Conservation (phyloP, 2,113 vertebrate species). For the Aythya baeri region DNA sequence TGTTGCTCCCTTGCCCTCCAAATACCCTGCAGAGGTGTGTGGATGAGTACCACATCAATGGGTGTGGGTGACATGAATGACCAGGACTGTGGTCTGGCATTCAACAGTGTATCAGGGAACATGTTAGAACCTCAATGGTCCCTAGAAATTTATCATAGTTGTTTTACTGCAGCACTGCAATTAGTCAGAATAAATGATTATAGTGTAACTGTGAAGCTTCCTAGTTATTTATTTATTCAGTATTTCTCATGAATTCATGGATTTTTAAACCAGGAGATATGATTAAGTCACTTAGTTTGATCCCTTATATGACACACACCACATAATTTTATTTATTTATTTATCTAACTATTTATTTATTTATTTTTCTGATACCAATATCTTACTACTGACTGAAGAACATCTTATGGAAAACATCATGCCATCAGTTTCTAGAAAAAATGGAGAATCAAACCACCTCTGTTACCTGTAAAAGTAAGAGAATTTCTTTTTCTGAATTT, state of each 20-base stretch:
- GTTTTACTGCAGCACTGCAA: not conserved
- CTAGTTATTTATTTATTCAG: not conserved
- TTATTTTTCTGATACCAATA: not conserved
- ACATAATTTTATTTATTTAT: not conserved
- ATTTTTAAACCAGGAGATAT: not conserved
- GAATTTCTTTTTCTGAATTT: not conserved
- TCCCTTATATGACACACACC: not conserved
- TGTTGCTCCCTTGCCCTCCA: not conserved
- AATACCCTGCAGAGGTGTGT: not conserved
- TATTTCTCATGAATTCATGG: not conserved
- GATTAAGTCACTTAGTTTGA: not conserved
- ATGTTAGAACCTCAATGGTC: not conserved
- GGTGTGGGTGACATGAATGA: not conserved
- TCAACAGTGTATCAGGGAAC: accelerated
- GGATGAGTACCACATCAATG: not conserved
- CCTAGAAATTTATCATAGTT: not conserved
- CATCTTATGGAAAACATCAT: not conserved
- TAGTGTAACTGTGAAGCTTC: not conserved
- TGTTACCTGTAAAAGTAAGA: not conserved
- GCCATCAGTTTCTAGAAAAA: not conserved
- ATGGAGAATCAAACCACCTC: not conserved
- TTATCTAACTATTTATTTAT: no score
- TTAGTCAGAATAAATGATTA: not conserved
- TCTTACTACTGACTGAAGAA: not conserved
- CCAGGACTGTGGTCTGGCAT: not conserved